Evolutionary conservation across 2,888 invertebrate species (phyloP), one percentile per base, ranked within the genome.

Genomic region (Tenthredo mesomela): DNA sequence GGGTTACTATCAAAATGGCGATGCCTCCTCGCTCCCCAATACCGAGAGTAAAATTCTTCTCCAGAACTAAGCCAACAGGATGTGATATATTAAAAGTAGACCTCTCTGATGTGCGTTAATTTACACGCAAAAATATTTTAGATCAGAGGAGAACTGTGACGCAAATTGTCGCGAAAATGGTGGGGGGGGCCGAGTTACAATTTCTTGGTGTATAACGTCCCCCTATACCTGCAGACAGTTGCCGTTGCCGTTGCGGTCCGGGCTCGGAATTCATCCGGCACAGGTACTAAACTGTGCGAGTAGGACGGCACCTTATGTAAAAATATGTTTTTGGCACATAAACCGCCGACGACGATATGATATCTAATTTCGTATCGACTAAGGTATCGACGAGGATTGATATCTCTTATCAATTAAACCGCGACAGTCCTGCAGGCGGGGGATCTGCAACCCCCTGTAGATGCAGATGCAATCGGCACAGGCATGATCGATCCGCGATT

Each of bases 1-100:
- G 47, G 84, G 88, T 88, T 88, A 88, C 88, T 88, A 88, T 88
- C 88, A 88, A 89, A 87, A 87, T 89, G 87, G 87, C 87, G 86
- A 87, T 86, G 86, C 87, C 87, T 87, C 87, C 87, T 87, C 87
- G 87, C 85, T 73, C 37, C 78, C 83, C 54, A 82, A 78, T 37
- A 65, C 40, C 50, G 25, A 29, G 54, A 54, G 54, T 40, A 25
- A 86, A 89, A 89, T 88, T 89, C 88, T 89, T 90, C 90, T 90
- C 91, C 90, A 90, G 90, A 86, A 47, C 47, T 3, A 47, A 84
- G 87, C 87, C 85, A 84, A 84, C 87, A 87, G 88, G 88, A 88
- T 87, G 86, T 84, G 85, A 88, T 86, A 86, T 88, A 88, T 88
- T 73, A 86, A 86, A 85, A 86, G 87, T 84, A 33, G 65, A 43